Evolutionary conservation across 2,888 invertebrate species (phyloP).

Genomic region (Dorcus hopei): DNA sequence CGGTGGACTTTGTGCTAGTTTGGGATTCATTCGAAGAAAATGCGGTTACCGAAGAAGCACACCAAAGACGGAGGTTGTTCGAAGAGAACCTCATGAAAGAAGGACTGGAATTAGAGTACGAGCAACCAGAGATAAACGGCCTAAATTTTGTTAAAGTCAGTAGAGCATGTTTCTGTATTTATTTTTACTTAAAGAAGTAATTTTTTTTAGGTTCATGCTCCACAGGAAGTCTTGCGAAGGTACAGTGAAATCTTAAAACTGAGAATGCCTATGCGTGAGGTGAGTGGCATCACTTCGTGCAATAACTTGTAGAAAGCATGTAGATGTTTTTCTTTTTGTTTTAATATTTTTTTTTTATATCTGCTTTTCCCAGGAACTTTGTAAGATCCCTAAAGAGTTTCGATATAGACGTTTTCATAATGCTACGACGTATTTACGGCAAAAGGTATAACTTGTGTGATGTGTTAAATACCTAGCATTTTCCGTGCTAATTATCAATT

Average conservation of each 20-base stretch:
- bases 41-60: constrained; percentile 46
- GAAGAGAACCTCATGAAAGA: constrained; percentile 70
- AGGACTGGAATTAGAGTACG: constrained; percentile 72
- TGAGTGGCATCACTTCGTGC: constrained; percentile 38
- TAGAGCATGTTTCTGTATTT: background rate
- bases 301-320: background rate
- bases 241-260: constrained; percentile 91
- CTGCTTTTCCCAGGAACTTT: constrained; percentile 57
- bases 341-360: constrained; percentile 15
- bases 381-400: constrained; percentile 59
- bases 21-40: constrained; percentile 64
- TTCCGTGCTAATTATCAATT: too few species aligned
- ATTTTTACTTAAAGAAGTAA: background rate
- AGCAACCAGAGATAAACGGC: constrained; percentile 62
- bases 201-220: constrained; percentile 74
- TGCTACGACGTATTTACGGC: constrained; percentile 63
- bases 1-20: constrained; percentile 76
- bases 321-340: constrained; percentile 3
- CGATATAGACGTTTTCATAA: constrained; percentile 61
- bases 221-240: constrained; percentile 74
- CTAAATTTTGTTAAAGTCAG: constrained; percentile 74
- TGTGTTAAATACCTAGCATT: background rate
- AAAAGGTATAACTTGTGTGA: constrained; percentile 53
- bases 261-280: constrained; percentile 91
- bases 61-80: constrained; percentile 59